Evolutionary conservation across 2,888 invertebrate species (phyloP).

Genomic region (Sisyra terminalis): DNA sequence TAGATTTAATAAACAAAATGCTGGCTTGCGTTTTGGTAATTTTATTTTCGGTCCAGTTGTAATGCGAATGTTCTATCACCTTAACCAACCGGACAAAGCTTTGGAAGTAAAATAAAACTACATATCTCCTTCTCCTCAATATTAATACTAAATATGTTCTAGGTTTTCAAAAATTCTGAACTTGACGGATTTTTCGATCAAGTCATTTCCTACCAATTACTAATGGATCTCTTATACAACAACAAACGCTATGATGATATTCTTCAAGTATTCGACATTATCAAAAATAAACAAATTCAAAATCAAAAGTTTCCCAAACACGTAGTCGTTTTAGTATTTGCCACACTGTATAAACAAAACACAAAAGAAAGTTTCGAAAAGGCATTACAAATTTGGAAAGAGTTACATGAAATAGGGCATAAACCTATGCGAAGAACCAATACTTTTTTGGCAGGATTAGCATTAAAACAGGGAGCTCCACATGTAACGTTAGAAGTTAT

Average conservation of each 20-base stretch:
- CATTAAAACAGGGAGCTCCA: conserved; percentile 49
- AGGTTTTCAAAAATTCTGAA: conserved; percentile 45
- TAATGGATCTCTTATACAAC: conserved; percentile 54
- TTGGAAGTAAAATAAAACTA: conserved; percentile 26
- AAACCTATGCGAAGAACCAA: conserved; percentile 41
- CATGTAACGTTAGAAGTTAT: conserved; percentile 51
- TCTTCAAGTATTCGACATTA: conserved; percentile 40
- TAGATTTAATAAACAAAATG: conserved; percentile 54
- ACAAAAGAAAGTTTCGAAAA: conserved; percentile 45
- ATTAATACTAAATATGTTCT: conserved; percentile 10
- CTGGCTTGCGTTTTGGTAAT: conserved; percentile 57
- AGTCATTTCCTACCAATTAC: conserved; percentile 42
- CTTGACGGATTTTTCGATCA: conserved; percentile 58
- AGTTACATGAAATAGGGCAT: conserved; percentile 36
- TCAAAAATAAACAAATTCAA: conserved; percentile 41
- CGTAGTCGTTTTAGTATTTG: conserved; percentile 44
- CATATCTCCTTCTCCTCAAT: background rate
- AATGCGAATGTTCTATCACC: conserved; percentile 58
- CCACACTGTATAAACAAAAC: conserved; percentile 63
- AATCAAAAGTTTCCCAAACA: conserved; percentile 52
- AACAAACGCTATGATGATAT: conserved; percentile 50
- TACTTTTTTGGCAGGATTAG: conserved; percentile 46
- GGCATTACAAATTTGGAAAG: conserved; percentile 42
- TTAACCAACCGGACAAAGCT: conserved; percentile 52
- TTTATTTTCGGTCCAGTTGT: conserved; percentile 70